phyloP scores from a whole-genome alignment of 1,140 invertebrate species.

The Drosophila tsacasi region DNA sequence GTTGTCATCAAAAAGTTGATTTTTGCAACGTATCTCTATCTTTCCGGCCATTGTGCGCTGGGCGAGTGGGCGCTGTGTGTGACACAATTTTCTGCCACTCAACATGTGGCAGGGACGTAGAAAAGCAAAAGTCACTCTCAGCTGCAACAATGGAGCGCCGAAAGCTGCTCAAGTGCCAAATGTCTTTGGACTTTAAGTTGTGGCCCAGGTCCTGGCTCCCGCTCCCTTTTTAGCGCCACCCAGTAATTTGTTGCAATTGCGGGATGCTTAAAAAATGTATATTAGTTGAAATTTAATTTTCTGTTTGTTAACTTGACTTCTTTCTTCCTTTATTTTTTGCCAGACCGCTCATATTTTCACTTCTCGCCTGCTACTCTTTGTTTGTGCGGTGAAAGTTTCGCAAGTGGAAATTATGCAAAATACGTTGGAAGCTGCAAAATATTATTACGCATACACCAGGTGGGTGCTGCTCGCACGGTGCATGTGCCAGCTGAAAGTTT shows the following conservation, averaged over 20 bases:
- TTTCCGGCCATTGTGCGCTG: too few species aligned
- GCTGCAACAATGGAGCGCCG: constrained; percentile 63
- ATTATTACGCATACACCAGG: constrained; percentile 78
- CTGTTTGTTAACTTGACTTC: constrained; percentile 55
- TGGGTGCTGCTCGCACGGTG: constrained; percentile 48
- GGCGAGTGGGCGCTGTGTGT: constrained; percentile 41
- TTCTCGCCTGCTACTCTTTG: constrained; percentile 38
- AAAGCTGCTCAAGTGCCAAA: constrained; percentile 75
- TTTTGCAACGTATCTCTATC: too few species aligned
- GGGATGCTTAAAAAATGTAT: constrained; percentile 66
- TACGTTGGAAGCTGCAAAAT: constrained; percentile 61
- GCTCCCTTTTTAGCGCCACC: neutral
- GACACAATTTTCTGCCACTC: constrained; percentile 78
- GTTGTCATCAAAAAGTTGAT: too few species aligned
- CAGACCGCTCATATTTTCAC: constrained; percentile 21
- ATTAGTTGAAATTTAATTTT: constrained; percentile 77
- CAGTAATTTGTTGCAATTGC: constrained; percentile 71
- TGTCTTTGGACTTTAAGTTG: constrained; percentile 50
- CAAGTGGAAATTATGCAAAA: constrained; percentile 82
- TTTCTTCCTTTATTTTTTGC: constrained; percentile 19
- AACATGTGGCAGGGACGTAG: constrained; percentile 70
- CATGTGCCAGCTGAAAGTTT: constrained; percentile 66
- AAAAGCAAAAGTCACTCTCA: constrained; percentile 55
- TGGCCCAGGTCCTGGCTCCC: neutral
- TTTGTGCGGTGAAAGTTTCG: constrained; percentile 70